These are phyloP conservation scores for Mohoua ochrocephala DNA, from an alignment of 2,113 vertebrate genomes.

Conservation along the genomic window DNA sequence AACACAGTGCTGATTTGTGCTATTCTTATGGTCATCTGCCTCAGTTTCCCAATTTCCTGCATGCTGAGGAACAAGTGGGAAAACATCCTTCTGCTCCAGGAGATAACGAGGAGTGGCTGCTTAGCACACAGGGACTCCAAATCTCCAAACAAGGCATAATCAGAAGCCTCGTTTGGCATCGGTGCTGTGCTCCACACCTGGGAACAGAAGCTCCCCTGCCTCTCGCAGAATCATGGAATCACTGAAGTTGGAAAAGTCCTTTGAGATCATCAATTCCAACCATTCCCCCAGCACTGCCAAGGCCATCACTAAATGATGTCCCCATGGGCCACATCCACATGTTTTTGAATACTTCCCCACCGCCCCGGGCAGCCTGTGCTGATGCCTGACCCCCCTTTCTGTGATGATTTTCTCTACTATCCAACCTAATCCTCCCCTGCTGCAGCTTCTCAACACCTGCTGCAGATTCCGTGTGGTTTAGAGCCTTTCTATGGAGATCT, in stretches of 20 bases:
- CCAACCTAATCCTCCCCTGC: background rate
- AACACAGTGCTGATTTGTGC: fast-evolving
- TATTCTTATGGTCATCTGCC: fast-evolving
- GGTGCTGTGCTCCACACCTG: background rate
- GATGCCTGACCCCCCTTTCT: background rate
- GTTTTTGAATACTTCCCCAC: background rate
- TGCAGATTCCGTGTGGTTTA: background rate
- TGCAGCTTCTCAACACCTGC: background rate
- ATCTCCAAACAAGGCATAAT: background rate
- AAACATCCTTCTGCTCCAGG: background rate
- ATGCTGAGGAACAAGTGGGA: background rate
- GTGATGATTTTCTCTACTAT: background rate
- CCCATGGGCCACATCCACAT: background rate
- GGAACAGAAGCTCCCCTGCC: background rate
- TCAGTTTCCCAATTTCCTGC: background rate
- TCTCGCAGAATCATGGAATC: background rate
- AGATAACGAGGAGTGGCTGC: background rate
- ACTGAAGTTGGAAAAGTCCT: background rate
- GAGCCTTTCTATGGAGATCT: background rate
- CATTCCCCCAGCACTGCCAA: background rate
- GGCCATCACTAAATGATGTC: background rate
- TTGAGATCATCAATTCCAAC: background rate
- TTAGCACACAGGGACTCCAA: background rate
- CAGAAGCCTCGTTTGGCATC: background rate
- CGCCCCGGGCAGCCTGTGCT: background rate